Evolutionary conservation across 2,797 vertebrate species (phyloP).

Genomic region (Microcaecilia unicolor): DNA sequence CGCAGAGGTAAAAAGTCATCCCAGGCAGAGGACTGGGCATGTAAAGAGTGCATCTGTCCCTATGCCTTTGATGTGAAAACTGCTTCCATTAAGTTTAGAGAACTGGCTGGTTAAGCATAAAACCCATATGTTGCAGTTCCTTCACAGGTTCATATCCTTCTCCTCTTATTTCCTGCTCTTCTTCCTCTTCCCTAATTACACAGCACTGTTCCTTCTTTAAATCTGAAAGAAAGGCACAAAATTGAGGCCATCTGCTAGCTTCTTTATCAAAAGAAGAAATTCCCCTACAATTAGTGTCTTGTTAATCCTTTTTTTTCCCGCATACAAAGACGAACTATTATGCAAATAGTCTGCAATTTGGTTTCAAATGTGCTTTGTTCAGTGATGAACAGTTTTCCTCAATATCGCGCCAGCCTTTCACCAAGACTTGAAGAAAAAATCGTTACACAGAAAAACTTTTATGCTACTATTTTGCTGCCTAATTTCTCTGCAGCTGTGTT

Average conservation of each 20-base stretch:
- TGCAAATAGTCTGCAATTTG: constrained; percentile 62
- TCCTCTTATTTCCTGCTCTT: constrained; percentile 6
- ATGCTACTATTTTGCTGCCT: not conserved
- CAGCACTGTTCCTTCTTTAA: constrained; percentile 21
- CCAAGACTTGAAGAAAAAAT: constrained; percentile 35
- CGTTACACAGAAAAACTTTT: constrained; percentile 1
- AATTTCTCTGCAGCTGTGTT: constrained; percentile 22
- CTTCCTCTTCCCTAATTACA: constrained; percentile 10
- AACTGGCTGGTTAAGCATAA: constrained; percentile 22
- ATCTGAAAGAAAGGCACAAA: constrained; percentile 7
- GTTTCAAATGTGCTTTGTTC: constrained; percentile 58
- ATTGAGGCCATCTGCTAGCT: constrained; percentile 55
- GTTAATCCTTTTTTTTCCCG: constrained; percentile 23
- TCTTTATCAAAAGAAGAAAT: constrained; percentile 31
- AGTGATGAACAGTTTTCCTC: constrained; percentile 59
- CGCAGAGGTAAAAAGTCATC: too few species aligned
- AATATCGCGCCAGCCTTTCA: constrained; percentile 47
- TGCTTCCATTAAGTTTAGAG: constrained; percentile 24
- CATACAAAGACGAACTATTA: constrained; percentile 48
- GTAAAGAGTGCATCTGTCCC: too few species aligned
- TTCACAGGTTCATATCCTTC: constrained; percentile 11
- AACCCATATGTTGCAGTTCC: constrained; percentile 11
- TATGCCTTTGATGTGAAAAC: too few species aligned
- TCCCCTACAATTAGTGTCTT: constrained; percentile 54
- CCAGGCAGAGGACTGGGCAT: too few species aligned